Conservation (phyloP, 1,140 invertebrate species). For the Drosophila punjabiensis region DNA sequence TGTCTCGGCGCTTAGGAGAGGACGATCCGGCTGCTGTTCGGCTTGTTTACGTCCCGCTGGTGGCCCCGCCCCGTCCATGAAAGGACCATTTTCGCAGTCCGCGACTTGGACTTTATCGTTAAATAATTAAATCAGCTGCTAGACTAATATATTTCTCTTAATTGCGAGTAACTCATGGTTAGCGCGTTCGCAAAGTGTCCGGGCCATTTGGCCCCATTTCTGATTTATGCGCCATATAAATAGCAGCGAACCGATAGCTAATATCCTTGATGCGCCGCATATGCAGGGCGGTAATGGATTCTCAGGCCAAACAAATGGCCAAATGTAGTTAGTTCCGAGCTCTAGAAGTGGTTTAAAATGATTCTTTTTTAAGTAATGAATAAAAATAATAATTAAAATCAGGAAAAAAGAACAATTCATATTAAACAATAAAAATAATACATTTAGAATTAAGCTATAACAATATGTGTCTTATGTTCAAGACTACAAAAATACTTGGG, state of each 20-base stretch:
- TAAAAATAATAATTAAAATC: background rate
- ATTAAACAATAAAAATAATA: background rate
- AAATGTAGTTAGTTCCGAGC: background rate
- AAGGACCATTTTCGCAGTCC: conserved; percentile 18
- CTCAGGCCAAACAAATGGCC: conserved; percentile 18
- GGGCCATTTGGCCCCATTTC: conserved; percentile 56
- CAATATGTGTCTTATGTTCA: no score
- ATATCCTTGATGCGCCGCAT: conserved; percentile 47
- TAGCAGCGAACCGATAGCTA: conserved; percentile 40
- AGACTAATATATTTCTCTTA: conserved; percentile 85
- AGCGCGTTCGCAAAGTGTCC: conserved; percentile 55
- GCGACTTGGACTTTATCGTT: conserved; percentile 79
- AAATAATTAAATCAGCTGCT: conserved; percentile 85
- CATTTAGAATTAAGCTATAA: no score
- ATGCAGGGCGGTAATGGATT: conserved; percentile 41
- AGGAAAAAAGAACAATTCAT: no score
- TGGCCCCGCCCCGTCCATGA: conserved; percentile 5
- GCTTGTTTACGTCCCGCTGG: conserved; percentile 57
- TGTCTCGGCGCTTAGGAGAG: conserved; percentile 66
- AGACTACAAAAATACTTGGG: no score
- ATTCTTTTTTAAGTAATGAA: background rate
- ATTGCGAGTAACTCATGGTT: conserved; percentile 71
- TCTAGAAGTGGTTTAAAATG: background rate
- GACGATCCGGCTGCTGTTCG: conserved; percentile 26
- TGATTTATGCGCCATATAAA: conserved; percentile 63